These are phyloP conservation scores for Argynnis bischoffii DNA, from an alignment of 2,888 invertebrate genomes.

Conservation along the genomic window DNA sequence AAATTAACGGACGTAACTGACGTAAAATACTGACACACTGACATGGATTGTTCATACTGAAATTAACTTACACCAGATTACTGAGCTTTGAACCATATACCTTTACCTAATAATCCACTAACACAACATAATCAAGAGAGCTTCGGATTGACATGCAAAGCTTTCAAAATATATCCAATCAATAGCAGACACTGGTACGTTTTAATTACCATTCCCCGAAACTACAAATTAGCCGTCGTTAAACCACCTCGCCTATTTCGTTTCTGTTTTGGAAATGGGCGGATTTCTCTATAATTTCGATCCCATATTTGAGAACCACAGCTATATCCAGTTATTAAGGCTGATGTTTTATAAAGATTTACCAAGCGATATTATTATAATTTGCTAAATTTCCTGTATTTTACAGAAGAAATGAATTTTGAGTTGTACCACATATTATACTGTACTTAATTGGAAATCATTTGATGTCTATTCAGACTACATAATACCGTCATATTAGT, in stretches of 20 bases:
- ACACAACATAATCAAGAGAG: too few relatives aligned
- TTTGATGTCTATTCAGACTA: too few relatives aligned
- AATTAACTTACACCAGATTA: too few relatives aligned
- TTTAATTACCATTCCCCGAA: slow-evolving; percentile 17
- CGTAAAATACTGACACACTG: too few relatives aligned
- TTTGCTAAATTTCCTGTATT: neutral
- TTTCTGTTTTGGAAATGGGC: slow-evolving; percentile 23
- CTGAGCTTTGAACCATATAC: too few relatives aligned
- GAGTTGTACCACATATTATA: too few relatives aligned
- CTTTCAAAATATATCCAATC: slow-evolving; percentile 10
- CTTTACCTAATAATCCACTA: too few relatives aligned
- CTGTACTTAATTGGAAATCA: too few relatives aligned
- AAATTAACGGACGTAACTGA: too few relatives aligned
- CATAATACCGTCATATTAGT: too few relatives aligned
- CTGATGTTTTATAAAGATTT: neutral
- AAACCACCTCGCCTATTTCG: slow-evolving; percentile 29
- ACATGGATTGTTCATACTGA: too few relatives aligned
- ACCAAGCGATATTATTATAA: neutral
- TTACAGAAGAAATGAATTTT: too few relatives aligned
- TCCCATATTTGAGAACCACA: slow-evolving; percentile 18
- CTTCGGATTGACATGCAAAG: neutral
- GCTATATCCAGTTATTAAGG: neutral
- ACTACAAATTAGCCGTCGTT: slow-evolving; percentile 28
- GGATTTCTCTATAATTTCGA: slow-evolving; percentile 27
- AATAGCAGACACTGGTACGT: slow-evolving; percentile 3